Percentiles rank a stretch among this genome's conserved stretches.
Evolutionary conservation across 64 coral and sea anemone genomes (phyloP).

Genomic region (Orbicella faveolata): DNA sequence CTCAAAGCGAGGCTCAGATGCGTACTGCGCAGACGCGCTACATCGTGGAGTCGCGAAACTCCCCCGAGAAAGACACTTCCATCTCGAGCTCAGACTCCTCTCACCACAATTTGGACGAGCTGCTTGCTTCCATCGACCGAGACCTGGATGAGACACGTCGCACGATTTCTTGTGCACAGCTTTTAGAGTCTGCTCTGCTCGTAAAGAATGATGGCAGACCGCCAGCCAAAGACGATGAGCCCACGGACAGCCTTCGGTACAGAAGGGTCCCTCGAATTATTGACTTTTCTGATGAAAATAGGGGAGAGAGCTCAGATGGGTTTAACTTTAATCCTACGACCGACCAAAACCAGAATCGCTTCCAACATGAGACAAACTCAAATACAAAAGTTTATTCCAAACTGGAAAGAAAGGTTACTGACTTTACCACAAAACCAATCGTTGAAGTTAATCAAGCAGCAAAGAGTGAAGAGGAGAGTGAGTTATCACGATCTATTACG

Average conservation of each 20-base stretch:
- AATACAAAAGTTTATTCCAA: neutral
- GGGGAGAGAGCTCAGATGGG: neutral
- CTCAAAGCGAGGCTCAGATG: neutral
- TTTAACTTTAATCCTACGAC: neutral
- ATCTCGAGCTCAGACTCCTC: slow-evolving; percentile 19
- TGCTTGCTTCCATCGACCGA: slow-evolving; percentile 82
- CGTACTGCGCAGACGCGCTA: slow-evolving; percentile 14
- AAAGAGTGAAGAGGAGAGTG: neutral
- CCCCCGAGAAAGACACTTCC: slow-evolving; percentile 7
- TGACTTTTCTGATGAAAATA: slow-evolving; percentile 22
- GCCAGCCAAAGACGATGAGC: neutral
- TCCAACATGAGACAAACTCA: neutral
- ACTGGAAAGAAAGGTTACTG: neutral
- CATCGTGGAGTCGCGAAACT: slow-evolving; percentile 7
- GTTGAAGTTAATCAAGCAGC: neutral
- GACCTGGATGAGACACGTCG: slow-evolving; percentile 86
- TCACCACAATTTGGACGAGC: slow-evolving; percentile 64
- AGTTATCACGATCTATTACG: neutral
- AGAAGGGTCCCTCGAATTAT: slow-evolving; percentile 20
- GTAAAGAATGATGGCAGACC: slow-evolving; percentile 27
- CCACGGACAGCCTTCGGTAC: neutral
- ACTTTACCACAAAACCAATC: neutral
- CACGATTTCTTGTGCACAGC: slow-evolving; percentile 82
- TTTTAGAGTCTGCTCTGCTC: slow-evolving; percentile 76
- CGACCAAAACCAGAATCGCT: neutral